Conservation (phyloP, 2,888 invertebrate genomes). For the Steromphala cineraria region DNA sequence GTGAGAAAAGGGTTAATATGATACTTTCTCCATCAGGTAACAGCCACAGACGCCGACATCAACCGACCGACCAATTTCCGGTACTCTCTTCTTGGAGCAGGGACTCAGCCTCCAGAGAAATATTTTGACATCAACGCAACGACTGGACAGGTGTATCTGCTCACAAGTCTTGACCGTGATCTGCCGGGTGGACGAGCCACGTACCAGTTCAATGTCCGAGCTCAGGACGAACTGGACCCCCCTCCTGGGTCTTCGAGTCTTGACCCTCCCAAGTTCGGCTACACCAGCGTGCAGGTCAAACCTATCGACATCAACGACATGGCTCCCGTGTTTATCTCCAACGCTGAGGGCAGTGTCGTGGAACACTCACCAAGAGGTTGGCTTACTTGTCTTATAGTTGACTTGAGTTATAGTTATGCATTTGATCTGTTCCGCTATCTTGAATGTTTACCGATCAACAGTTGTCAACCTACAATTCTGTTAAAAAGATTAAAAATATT, state of each 20-base stretch:
- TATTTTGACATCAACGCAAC: slow-evolving; percentile 96
- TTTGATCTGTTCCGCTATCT: too few relatives aligned
- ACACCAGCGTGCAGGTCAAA: slow-evolving; percentile 97
- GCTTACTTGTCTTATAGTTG: too few relatives aligned
- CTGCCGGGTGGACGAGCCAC: slow-evolving; percentile 93
- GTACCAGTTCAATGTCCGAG: slow-evolving; percentile 71
- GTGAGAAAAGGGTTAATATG: too few relatives aligned
- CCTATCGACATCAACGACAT: slow-evolving; percentile 98
- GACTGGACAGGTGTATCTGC: slow-evolving; percentile 94
- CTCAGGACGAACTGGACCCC: slow-evolving; percentile 68
- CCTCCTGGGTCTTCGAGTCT: slow-evolving; percentile 35
- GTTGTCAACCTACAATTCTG: too few relatives aligned
- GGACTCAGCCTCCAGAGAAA: slow-evolving; percentile 43
- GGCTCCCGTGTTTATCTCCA: slow-evolving; percentile 86
- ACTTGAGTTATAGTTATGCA: too few relatives aligned
- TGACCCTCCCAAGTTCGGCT: slow-evolving; percentile 84
- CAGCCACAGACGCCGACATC: slow-evolving; percentile 96
- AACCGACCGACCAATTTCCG: slow-evolving; percentile 96
- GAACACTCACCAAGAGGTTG: slow-evolving; percentile 95
- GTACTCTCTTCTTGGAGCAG: slow-evolving; percentile 78
- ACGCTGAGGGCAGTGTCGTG: slow-evolving; percentile 82
- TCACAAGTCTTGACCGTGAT: slow-evolving; percentile 94
- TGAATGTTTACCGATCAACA: too few relatives aligned
- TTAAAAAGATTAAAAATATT: too few relatives aligned
- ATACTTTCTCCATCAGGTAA: slow-evolving; percentile 85